These are phyloP conservation scores for Actinernus sp. DNA, from an alignment of 92 coral and sea anemone species.

Conservation along the genomic window DNA sequence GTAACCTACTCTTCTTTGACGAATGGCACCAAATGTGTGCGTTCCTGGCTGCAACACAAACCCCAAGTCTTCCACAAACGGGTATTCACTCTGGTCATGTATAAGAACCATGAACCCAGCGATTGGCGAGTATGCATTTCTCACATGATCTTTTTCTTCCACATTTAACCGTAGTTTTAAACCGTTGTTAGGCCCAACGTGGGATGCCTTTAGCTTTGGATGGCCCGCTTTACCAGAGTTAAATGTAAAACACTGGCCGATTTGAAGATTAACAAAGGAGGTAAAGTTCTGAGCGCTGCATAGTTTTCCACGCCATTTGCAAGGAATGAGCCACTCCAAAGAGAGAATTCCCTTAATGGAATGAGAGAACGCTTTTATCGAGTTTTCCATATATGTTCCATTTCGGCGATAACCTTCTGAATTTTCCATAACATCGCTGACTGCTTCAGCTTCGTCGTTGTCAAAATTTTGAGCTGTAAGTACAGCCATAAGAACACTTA, in stretches of 20 bases:
- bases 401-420: no score
- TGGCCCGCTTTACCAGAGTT: slow-evolving; percentile 36
- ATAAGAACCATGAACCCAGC: slow-evolving; percentile 62
- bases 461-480: neutral
- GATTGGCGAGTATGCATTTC: slow-evolving; percentile 2
- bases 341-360: slow-evolving; percentile 54
- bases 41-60: slow-evolving; percentile 63
- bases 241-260: slow-evolving; percentile 57
- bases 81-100: slow-evolving; percentile 55
- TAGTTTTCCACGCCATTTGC: slow-evolving; percentile 23
- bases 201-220: neutral
- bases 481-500: neutral
- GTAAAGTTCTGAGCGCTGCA: slow-evolving; percentile 48
- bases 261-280: neutral
- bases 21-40: slow-evolving; percentile 41
- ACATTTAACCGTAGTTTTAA: neutral
- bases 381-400: no score
- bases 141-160: slow-evolving; percentile 11
- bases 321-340: slow-evolving; percentile 7
- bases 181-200: slow-evolving; percentile 34
- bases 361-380: slow-evolving; percentile 6
- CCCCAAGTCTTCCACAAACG: slow-evolving; percentile 60
- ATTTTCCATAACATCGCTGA: no score
- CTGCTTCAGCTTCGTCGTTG: neutral
- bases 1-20: slow-evolving; percentile 39